phyloP scores from a whole-genome alignment of 2,113 vertebrate genomes.

The Paedocypris sp. region DNA sequence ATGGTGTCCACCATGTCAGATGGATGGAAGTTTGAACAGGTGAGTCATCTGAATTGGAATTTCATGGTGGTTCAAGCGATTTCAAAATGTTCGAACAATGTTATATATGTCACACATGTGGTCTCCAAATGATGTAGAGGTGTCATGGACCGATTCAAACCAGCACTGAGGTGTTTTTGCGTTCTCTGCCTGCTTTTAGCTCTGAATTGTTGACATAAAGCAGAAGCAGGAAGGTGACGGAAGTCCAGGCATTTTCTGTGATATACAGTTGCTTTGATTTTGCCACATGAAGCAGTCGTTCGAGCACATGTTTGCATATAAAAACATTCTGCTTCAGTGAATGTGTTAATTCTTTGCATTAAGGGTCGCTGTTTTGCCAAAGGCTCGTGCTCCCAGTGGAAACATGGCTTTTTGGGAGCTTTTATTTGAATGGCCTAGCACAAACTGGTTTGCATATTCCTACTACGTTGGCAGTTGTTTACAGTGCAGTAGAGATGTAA shows the following conservation, averaged over 20 bases:
- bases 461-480: not conserved
- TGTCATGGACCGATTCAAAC: not conserved
- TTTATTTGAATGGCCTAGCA: not conserved
- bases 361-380: too few species aligned
- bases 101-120: too few species aligned
- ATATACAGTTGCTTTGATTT: not conserved
- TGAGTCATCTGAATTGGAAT: too few species aligned
- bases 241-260: not conserved
- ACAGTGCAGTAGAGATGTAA: not conserved
- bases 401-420: not conserved
- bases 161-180: not conserved
- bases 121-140: not conserved
- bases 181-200: not conserved
- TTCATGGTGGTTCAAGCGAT: too few species aligned
- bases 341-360: too few species aligned
- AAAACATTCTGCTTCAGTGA: too few species aligned
- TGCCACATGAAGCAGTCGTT: too few species aligned
- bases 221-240: not conserved
- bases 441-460: not conserved
- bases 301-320: too few species aligned
- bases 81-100: too few species aligned
- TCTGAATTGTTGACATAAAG: not conserved
- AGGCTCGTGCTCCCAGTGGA: too few species aligned
- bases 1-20: slow-evolving; percentile 99
- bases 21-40: slow-evolving; percentile 98